Conservation (phyloP, 1,140 invertebrate species). For the Chironomus striatipennis region DNA sequence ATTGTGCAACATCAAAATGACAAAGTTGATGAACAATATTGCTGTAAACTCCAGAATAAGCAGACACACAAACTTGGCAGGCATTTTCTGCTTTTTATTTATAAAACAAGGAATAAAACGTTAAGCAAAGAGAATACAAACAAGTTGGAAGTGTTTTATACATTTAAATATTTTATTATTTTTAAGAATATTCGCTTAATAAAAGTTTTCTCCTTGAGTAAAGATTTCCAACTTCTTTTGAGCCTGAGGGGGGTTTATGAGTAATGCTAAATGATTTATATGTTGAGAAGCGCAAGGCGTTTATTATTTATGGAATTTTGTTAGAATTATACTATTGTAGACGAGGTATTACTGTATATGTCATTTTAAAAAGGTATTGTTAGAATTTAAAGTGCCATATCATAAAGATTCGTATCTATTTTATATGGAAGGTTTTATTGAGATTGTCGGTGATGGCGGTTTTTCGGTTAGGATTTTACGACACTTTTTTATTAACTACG, state of each 20-base stretch:
- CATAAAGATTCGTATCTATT: too few species aligned
- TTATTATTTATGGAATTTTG: conserved; percentile 19
- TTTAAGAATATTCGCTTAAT: background rate
- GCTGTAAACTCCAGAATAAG: background rate
- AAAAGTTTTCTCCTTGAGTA: conserved; percentile 1
- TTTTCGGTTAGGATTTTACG: too few species aligned
- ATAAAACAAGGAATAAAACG: background rate
- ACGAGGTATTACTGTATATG: background rate
- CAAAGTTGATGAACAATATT: conserved; percentile 2
- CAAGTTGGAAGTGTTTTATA: conserved; percentile 20
- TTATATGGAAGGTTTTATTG: too few species aligned
- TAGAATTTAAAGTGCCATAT: too few species aligned
- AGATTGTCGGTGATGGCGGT: too few species aligned
- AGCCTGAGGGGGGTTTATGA: background rate
- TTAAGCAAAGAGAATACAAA: background rate
- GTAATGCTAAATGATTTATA: conserved; percentile 23
- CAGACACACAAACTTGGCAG: background rate
- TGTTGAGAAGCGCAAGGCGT: conserved; percentile 3
- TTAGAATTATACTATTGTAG: background rate
- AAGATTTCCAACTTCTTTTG: background rate
- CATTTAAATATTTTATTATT: conserved; percentile 22
- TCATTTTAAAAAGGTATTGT: too few species aligned
- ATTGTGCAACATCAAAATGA: background rate
- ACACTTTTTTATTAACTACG: too few species aligned
- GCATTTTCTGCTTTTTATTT: background rate